Evolutionary conservation across 2,888 invertebrate genomes (phyloP).

Genomic region (Eupithecia subumbrata): DNA sequence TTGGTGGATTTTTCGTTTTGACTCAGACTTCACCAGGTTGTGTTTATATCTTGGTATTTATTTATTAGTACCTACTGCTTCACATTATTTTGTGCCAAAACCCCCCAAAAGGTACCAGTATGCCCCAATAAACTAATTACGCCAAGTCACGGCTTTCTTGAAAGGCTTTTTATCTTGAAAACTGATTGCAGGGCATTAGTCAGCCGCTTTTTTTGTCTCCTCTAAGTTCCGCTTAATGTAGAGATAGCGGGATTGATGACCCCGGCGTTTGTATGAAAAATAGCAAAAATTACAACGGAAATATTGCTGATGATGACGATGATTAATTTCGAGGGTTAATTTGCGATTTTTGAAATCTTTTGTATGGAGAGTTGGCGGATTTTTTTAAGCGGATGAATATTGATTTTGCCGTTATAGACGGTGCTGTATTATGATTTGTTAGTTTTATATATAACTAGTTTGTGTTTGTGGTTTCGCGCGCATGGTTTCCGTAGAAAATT

Average conservation of each 20-base stretch:
- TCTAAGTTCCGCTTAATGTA: conserved; percentile 60
- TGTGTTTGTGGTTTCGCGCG: too few relatives aligned
- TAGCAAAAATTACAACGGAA: conserved; percentile 21
- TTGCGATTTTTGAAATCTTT: conserved; percentile 2
- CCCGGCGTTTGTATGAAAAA: conserved; percentile 32
- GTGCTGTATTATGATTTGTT: too few relatives aligned
- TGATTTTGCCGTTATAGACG: background rate
- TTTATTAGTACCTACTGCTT: background rate
- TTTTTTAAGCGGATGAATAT: background rate
- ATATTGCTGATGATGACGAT: background rate
- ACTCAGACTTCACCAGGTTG: too few relatives aligned
- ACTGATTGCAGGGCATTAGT: conserved; percentile 70
- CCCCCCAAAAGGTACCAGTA: conserved; percentile 19
- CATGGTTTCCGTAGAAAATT: too few relatives aligned
- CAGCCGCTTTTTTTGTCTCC: conserved; percentile 63
- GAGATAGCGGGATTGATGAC: conserved; percentile 65
- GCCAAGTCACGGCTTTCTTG: conserved; percentile 41
- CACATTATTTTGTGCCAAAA: conserved; percentile 2
- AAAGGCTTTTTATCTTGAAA: conserved; percentile 62
- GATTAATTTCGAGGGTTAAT: conserved; percentile 12
- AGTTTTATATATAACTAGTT: too few relatives aligned
- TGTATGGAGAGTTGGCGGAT: background rate
- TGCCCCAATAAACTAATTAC: conserved; percentile 45
- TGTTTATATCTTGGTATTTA: too few relatives aligned
- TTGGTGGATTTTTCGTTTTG: too few relatives aligned